phyloP scores from a whole-genome alignment of 2,113 vertebrate genomes.

The Sapayoa aenigma region DNA sequence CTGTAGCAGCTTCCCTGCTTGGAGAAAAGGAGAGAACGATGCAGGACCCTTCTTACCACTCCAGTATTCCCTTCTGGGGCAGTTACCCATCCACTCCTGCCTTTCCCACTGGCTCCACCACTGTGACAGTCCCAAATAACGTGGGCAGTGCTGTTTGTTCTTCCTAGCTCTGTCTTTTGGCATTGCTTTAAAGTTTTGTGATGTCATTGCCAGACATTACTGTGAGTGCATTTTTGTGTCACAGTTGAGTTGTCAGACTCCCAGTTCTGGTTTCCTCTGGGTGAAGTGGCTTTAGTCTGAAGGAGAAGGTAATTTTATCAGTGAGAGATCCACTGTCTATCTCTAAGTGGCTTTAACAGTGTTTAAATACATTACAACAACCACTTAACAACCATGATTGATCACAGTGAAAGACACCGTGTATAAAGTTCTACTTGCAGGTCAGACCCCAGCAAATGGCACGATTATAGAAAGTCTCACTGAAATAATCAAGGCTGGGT shows the following conservation, averaged over 20 bases:
- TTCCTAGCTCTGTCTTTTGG: background rate
- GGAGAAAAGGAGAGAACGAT: background rate
- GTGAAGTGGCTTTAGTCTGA: background rate
- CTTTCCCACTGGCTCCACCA: background rate
- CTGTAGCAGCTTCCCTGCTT: background rate
- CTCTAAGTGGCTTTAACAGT: conserved; percentile 48
- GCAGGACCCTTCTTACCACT: background rate
- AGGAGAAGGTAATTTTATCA: conserved; percentile 46
- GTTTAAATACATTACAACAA: conserved; percentile 63
- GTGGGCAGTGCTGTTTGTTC: background rate
- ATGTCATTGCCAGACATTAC: background rate
- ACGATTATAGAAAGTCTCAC: background rate
- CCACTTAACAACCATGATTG: conserved; percentile 42
- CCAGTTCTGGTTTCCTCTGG: conserved; percentile 3
- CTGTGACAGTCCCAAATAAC: background rate
- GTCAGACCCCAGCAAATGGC: background rate
- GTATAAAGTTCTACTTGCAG: background rate
- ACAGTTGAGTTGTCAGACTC: background rate
- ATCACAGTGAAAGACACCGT: conserved; percentile 46
- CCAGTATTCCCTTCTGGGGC: background rate
- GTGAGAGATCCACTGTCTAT: background rate
- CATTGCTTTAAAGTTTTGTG: background rate
- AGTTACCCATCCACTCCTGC: background rate
- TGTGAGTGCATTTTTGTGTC: background rate
- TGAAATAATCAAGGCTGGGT: background rate